Percentiles rank a stretch among this genome's conserved stretches.
These are phyloP conservation scores for Pelodiscus sinensis DNA, from an alignment of 2,113 vertebrate species.

Conservation along the genomic window DNA sequence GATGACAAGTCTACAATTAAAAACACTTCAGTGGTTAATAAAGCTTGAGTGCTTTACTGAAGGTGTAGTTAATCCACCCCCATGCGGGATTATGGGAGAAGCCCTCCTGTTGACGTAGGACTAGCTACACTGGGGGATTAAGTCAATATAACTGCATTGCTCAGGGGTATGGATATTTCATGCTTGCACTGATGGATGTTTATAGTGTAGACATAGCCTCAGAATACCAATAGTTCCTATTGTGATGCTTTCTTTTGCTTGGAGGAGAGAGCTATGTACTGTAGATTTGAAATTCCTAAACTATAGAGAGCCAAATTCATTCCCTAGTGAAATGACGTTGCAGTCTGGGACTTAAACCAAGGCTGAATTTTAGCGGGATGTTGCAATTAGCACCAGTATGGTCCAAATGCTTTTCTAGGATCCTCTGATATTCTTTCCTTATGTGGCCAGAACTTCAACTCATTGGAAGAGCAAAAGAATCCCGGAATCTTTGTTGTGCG, in stretches of 20 bases:
- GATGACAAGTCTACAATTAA: not conserved
- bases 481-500: not conserved
- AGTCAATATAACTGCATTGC: not conserved
- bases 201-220: not conserved
- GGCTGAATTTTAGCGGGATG: not conserved
- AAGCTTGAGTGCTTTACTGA: too few relatives aligned
- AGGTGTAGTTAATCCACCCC: not conserved
- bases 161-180: not conserved
- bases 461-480: not conserved
- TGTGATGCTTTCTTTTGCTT: too few relatives aligned
- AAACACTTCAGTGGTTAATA: too few relatives aligned
- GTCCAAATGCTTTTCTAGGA: not conserved
- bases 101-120: not conserved
- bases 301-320: not conserved
- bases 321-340: not conserved
- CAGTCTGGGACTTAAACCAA: accelerated
- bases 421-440: not conserved
- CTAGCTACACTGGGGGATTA: not conserved
- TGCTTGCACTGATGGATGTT: not conserved
- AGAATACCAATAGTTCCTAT: too few relatives aligned
- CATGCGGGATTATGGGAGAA: not conserved
- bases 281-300: not conserved
- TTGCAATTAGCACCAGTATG: not conserved
- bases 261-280: not conserved
- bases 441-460: not conserved